Evolutionary conservation across 2,113 vertebrate genomes (phyloP), one percentile per base, ranked within the genome.

Genomic region (Thunnus maccoyii): DNA sequence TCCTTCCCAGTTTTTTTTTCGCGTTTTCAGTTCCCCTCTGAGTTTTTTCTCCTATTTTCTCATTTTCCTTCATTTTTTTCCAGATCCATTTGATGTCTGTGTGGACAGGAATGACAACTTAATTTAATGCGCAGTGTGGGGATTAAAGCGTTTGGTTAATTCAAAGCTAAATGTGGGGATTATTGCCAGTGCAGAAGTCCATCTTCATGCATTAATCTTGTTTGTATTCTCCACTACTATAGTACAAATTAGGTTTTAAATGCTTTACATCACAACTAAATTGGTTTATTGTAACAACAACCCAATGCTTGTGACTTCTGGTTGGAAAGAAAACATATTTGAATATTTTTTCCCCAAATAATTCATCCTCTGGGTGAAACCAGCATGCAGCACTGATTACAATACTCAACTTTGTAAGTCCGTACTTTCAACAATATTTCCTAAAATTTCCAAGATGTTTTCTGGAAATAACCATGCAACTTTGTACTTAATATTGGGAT

Each of bases 1-100:
- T 94, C 91, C 85, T 91, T 94, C 90, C 89, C 88, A 85, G 52
- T 79, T 87, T 88, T 84, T 86, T 83, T 75, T 77, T 32, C 22
- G 22, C 22, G 22, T 22, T 85, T 78, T 84, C 72, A 60, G 32
- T 52, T 80, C 56, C 83, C 75, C 66, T 68, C 80, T 75, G 76
- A 61, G 51, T 73, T 27, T 84, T 76, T 68, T 74, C 14, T 64
- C 16, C 60, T 32, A 41, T 32, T 36, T 8, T 14, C 60, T 62
- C 46, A 5, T 68, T 74, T 66, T 68, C 30, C 65, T 74, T 74
- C 16, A 51, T 88, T 86, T 77, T 64, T 69, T 56, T 66, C 74
- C 78, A 86, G 81, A 83, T 86, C 52, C 76, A 51, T 92, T 92
- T 90, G 86, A 93, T 86, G 86, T 82, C 71, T 57, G 30, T 56